Evolutionary conservation across 1,140 invertebrate genomes (phyloP).

Genomic region (Lasioglossum albipes): DNA sequence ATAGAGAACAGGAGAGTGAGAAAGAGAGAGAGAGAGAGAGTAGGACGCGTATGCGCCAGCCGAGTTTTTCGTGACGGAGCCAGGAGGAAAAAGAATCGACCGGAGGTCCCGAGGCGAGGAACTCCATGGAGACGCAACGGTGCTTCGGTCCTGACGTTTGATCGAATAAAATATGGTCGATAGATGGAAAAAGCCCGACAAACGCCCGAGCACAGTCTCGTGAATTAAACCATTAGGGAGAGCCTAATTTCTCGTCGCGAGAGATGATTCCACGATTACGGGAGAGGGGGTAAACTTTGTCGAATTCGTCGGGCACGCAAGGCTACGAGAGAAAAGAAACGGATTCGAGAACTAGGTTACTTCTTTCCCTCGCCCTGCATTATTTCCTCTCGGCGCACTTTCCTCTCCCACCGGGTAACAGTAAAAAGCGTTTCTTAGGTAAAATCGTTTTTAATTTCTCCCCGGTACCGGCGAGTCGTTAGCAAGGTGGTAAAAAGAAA

Average conservation of each 20-base stretch:
- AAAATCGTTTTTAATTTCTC: conserved; percentile 54
- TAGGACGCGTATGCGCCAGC: conserved; percentile 10
- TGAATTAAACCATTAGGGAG: background rate
- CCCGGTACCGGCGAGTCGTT: conserved; percentile 38
- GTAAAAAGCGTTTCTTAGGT: conserved; percentile 21
- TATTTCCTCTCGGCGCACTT: background rate
- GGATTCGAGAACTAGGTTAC: conserved; percentile 38
- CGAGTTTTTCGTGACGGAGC: conserved; percentile 30
- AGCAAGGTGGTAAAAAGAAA: conserved; percentile 56
- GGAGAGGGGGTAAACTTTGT: background rate
- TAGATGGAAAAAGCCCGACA: background rate
- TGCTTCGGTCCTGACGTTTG: conserved; percentile 11
- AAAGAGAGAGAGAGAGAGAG: background rate
- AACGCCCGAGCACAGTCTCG: background rate
- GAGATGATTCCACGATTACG: background rate
- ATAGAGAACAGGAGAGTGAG: background rate
- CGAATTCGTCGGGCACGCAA: background rate
- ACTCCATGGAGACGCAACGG: background rate
- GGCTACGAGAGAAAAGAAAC: background rate
- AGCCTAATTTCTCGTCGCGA: background rate
- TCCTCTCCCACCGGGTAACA: background rate
- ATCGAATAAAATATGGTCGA: conserved; percentile 28
- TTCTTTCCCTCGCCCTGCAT: conserved; percentile 2
- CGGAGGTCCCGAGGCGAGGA: conserved; percentile 7
- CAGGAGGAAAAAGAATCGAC: conserved; percentile 27